Base-by-base conservation (phyloP, 2,797 vertebrate species). In the Benthosema pterotum region DNA sequence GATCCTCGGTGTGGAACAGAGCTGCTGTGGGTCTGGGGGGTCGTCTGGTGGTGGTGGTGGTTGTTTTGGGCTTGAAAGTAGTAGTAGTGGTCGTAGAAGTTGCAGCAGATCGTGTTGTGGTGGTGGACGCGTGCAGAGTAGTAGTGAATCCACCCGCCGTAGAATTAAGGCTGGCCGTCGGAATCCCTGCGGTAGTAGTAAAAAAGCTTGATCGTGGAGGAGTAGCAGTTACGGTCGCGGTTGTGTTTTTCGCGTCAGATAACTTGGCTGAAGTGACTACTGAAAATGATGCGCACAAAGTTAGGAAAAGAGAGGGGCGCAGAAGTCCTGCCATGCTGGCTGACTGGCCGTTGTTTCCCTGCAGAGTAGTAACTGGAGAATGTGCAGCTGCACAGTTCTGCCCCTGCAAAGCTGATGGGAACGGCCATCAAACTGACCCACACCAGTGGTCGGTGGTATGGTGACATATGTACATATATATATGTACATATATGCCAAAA, bases 271-370 rank as follows among this genome's bases (percentile, higher is more conserved):
- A 55, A 51, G 60, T 32, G 0, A 72, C 3, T 4, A 25, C 0
- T 16, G 61, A 63, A 0, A 60, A 76, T 16, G 43, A 59, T 17
- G 4, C 61, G 3, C 14, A 49, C 9, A 79, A 15, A 51, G 60
- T 48, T 5, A 85, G 28, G 11, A 82, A 61, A 66, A 80, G 53
- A 16, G 22, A 5, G 22, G 79, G 3, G 14, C 28, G 67, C 49
- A 77, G 52, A 51, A 16, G 6, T 62, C 49, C 69, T 43, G 75
- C 81, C 84, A 89, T 86, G 8, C 52, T 65, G 3, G 17, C 18
- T 58, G 22, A 25, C 22, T 25, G 22, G 4, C 22, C n/a, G n/a
- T 22, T 22, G n/a, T 63, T n/a, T 2, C 13, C 12, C 53, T 46
- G 66, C 38, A 75, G 46, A 6, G 42, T 56, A 45, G 22, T 65